A percentile compares a stretch with the other conserved stretches of the same genome.
These are phyloP conservation scores for Macrobrachium nipponense DNA, from an alignment of 1,140 invertebrate species.

Conservation along the genomic window DNA sequence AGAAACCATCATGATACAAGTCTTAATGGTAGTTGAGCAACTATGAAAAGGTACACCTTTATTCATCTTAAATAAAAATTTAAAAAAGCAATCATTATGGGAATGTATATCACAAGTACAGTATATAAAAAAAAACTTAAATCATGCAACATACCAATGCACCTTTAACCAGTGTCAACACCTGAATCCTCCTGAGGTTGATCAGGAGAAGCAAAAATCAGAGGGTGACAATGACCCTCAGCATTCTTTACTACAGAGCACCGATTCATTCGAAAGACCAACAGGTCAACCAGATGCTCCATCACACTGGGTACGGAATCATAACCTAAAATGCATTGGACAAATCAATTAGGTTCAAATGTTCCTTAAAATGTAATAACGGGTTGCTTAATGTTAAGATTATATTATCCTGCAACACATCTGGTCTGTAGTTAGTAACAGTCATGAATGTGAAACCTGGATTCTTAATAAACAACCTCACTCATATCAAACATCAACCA, in stretches of 20 bases:
- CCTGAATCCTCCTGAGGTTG: constrained; percentile 49
- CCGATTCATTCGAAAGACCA: constrained; percentile 27
- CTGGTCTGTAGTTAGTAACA: too few relatives aligned
- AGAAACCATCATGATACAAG: too few relatives aligned
- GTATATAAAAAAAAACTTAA: not conserved
- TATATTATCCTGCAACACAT: too few relatives aligned
- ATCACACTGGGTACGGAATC: constrained; percentile 43
- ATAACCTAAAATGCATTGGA: constrained; percentile 27
- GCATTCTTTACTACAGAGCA: not conserved
- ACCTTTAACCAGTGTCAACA: constrained; percentile 41
- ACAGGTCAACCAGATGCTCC: constrained; percentile 41
- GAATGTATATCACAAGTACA: constrained; percentile 1
- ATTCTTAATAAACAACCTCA: too few relatives aligned
- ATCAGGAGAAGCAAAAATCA: constrained; percentile 7
- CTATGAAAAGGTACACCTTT: too few relatives aligned
- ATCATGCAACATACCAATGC: not conserved
- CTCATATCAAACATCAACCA: too few relatives aligned
- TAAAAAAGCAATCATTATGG: not conserved
- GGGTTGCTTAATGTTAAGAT: too few relatives aligned
- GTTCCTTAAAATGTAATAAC: not conserved
- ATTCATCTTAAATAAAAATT: too few relatives aligned
- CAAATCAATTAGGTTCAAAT: not conserved
- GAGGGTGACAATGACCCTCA: constrained; percentile 1
- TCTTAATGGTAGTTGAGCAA: too few relatives aligned
- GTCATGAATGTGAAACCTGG: too few relatives aligned